Evolutionary conservation across 1,140 invertebrate genomes (phyloP), one percentile per base, ranked within the genome.

Genomic region (Antheraea mylitta): DNA sequence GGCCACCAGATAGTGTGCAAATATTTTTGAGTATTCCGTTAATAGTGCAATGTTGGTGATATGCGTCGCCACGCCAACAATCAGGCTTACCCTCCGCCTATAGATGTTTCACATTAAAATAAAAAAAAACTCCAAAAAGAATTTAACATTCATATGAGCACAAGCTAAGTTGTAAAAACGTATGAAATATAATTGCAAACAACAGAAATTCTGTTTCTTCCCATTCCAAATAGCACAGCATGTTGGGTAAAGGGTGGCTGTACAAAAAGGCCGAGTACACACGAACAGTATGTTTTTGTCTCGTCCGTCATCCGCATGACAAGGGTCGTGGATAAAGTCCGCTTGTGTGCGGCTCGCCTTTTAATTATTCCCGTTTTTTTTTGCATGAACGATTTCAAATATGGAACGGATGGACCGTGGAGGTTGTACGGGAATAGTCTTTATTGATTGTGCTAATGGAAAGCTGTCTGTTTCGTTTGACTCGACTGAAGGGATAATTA

Each of bases 301-400:
- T 78, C 74, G 74, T 73, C 74, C 74, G 72, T 76, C 71, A 77
- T 72, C 61, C 68, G 30, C 45, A 68, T 78, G 77, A 78, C 74
- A 76, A 74, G 77, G 77, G 77, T 78, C 58, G 42, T 62, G 72
- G 70, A 75, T 77, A 73, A 77, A 73, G 73, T 45, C 65, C 68
- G 69, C 62, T 69, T 65, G 72, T 78, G 74, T 72, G 74, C 61
- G 66, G 63, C 65, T 69, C 19, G 60, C 60, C 71, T 74, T 78
- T 78, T 76, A 78, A 78, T 78, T 75, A 78, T 78, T 76, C 69
- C 66, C 66, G 38, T 42, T 63, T 78, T 63, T 78, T 75, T 78
- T 76, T 78, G 76, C 70, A 71, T 63, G 71, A 70, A 38, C 68
- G 69, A 68, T 68, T 68, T 66, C 64, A 61, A 72, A 76, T 72